Percentiles rank a stretch among this genome's conserved stretches.
Evolutionary conservation across 1,140 invertebrate genomes (phyloP).

Genomic region (Hyphantria cunea): DNA sequence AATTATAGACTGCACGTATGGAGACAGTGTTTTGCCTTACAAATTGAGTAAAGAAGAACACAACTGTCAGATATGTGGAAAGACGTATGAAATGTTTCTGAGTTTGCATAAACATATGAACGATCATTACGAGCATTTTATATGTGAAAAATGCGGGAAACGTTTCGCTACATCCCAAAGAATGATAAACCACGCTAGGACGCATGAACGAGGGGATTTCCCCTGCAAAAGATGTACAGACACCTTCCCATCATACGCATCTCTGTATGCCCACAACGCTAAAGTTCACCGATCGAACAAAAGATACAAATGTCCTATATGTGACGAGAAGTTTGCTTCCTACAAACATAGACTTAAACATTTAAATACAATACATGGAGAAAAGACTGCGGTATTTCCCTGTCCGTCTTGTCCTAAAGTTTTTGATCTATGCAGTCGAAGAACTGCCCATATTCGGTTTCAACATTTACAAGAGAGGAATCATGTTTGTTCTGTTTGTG

Average conservation of each 20-base stretch:
- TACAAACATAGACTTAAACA: slow-evolving; percentile 71
- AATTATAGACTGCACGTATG: slow-evolving; percentile 52
- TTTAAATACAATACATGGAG: slow-evolving; percentile 60
- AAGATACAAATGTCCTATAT: slow-evolving; percentile 72
- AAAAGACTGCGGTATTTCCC: slow-evolving; percentile 61
- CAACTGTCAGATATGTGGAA: slow-evolving; percentile 62
- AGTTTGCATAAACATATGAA: slow-evolving; percentile 77
- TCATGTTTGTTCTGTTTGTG: slow-evolving; percentile 67
- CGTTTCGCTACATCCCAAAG: slow-evolving; percentile 66
- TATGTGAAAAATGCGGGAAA: slow-evolving; percentile 78
- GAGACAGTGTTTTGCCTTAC: slow-evolving; percentile 67
- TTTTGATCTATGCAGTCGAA: slow-evolving; percentile 66
- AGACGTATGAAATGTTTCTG: slow-evolving; percentile 74
- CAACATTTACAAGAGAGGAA: slow-evolving; percentile 69
- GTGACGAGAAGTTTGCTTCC: slow-evolving; percentile 67
- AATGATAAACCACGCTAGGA: slow-evolving; percentile 63
- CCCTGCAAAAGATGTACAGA: slow-evolving; percentile 69
- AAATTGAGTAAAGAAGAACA: slow-evolving; percentile 63
- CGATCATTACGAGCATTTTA: slow-evolving; percentile 72
- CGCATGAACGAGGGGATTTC: slow-evolving; percentile 67
- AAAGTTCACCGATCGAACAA: slow-evolving; percentile 67
- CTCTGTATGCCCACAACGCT: slow-evolving; percentile 58
- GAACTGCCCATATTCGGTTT: slow-evolving; percentile 63
- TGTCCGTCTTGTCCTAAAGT: slow-evolving; percentile 67
- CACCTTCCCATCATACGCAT: slow-evolving; percentile 51